phyloP scores from a whole-genome alignment of 2,797 vertebrate genomes.

The Selene dorsalis region DNA sequence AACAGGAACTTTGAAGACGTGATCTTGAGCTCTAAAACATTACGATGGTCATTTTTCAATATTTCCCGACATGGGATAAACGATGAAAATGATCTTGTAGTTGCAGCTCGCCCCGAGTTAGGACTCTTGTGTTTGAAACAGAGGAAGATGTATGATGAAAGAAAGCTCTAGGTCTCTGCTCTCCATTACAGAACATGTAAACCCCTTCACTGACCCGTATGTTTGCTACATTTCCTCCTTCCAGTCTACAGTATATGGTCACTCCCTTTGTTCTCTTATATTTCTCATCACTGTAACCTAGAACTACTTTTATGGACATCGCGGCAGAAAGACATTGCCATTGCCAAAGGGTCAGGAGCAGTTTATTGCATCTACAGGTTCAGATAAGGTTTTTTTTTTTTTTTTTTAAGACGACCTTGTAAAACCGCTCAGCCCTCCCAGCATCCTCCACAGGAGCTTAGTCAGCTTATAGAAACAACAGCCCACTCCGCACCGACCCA shows the following conservation, averaged over 20 bases:
- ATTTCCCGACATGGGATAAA: neutral
- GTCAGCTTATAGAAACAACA: conserved; percentile 47
- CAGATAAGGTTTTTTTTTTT: conserved; percentile 52
- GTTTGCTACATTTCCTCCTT: neutral
- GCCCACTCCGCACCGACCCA: conserved; percentile 35
- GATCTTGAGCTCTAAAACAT: neutral
- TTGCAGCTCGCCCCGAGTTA: neutral
- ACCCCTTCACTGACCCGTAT: neutral
- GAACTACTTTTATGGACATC: conserved; percentile 31
- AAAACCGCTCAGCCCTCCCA: conserved; percentile 61
- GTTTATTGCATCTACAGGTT: conserved; percentile 42
- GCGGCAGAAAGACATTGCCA: neutral
- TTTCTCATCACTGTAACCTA: conserved; percentile 19
- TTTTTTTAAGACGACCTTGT: conserved; percentile 55
- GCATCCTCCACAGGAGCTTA: conserved; percentile 61
- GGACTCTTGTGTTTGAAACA: neutral
- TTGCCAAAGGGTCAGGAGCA: conserved; percentile 17
- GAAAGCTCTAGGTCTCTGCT: neutral
- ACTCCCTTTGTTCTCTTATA: conserved; percentile 8
- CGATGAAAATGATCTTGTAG: neutral
- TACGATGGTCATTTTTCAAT: neutral
- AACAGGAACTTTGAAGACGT: no score
- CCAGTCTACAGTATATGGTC: neutral
- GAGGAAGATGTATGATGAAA: neutral
- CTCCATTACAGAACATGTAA: neutral